Evolutionary conservation across 2,113 vertebrate genomes (phyloP), one percentile per base, ranked within the genome.

Genomic region (Paradoxurus hermaphroditus): DNA sequence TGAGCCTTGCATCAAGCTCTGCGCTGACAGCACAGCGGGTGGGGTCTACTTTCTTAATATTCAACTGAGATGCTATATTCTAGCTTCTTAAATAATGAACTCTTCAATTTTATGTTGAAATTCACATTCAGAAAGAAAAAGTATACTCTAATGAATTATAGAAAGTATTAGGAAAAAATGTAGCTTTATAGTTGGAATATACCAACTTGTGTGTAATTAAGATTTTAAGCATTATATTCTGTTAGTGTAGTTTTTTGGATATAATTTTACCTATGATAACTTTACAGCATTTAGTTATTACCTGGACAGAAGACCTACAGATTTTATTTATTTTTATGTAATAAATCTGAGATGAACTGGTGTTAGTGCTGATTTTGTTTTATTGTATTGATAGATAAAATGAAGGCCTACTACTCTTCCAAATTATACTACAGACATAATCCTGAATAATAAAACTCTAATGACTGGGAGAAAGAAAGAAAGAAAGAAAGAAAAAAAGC

Each of bases 301-400:
- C 6, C 29, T 87, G 51, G 16, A 82, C 59, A 86, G 31, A 23
- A 92, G 72, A 91, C 3, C 36, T 85, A 27, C 88, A 68, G 16
- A 67, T 16, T 49, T 97, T n/a, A 90, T 7, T 62, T 91, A 1
- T 63, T 83, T 79, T 96, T 84, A 56, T 86, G 83, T n/a, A 92
- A 90, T 23, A n/a, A 27, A 78, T 39, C 1, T 96, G 23, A 62
- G 63, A 19, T 62, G 11, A 78, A 44, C 49, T 67, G 68, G 44
- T 88, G 13, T 72, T 87, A 89, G 81, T 90, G 36, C 53, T 62
- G 27, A 23, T 51, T 94, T 95, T 97, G n/a, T n/a, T 77, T 63
- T 34, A 87, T 2, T 27, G 13, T 59, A 59, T 70, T 62, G 44
- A 34, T 51, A 56, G 25, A 87, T 53, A 44, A 23, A 95, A 14